Evolutionary conservation across 1,140 invertebrate species (phyloP), one percentile per base, ranked within the genome.

Genomic region (Drosophila watanabei): DNA sequence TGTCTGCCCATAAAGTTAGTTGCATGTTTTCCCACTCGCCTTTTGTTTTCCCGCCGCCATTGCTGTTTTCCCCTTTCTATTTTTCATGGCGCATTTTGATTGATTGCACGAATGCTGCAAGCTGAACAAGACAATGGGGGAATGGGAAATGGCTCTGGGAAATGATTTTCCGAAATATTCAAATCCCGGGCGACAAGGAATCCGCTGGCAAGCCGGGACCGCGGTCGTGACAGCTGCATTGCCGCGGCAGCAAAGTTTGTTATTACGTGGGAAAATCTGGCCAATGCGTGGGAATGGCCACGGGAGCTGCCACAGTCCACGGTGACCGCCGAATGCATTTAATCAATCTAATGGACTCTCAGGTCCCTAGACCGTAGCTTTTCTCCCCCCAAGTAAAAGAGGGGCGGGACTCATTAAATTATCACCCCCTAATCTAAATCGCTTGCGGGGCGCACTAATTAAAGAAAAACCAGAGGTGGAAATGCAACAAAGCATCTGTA

Each of bases 41-140:
- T 24, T 56, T 37, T 56, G 52, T 56, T 37, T 52, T 56, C 52
- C n/a, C 28, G 10, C 10, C 28, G 30, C 11, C n/a, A 5, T 6
- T 2, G 16, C 24, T 8, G 6, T 51, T 20, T 43, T 72, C 62
- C 68, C 65, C 39, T 52, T 52, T 63, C 59, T 58, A 57, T 57
- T 57, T 54, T 57, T 60, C 64, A 77, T 46, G 41, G 30, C 68
- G 24, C 81, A 79, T 89, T 89, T 81, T 88, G 85, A 88, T 88
- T 89, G 85, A 88, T 88, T 88, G 68, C 81, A 72, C 79, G 81
- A 81, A 51, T 20, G 43, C 62, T 85, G 86, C 73, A 79, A 52
- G 60, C 70, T 35, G 58, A 60, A 32, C 28, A 64, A 89, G 79
- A 90, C 84, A 83, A 80, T 82, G 75, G 69, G 75, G 24, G n/a